phyloP scores from a whole-genome alignment of 1,140 invertebrate species.

The Capitella teleta region DNA sequence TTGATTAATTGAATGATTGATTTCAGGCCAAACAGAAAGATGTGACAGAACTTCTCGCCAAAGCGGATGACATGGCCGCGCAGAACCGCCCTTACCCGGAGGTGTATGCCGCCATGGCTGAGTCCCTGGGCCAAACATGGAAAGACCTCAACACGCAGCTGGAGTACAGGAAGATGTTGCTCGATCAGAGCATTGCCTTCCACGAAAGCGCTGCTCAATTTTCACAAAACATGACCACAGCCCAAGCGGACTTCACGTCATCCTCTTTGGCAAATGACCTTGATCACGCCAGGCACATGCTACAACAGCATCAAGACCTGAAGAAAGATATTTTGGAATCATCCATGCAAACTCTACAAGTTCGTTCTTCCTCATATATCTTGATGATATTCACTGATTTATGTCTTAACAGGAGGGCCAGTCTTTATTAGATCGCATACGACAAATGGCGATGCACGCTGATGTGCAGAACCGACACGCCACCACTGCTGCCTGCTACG shows the following conservation, averaged over 20 bases:
- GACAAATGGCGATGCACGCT: constrained; percentile 41
- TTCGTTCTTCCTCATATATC: too few relatives aligned
- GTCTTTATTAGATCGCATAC: constrained; percentile 53
- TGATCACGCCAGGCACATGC: constrained; percentile 47
- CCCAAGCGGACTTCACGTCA: constrained; percentile 38
- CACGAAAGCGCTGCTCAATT: constrained; percentile 49
- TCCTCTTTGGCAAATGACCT: constrained; percentile 32
- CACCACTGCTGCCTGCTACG: constrained; percentile 43
- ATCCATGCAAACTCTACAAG: constrained; percentile 62
- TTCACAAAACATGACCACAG: constrained; percentile 54
- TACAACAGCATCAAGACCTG: constrained; percentile 39
- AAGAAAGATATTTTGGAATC: constrained; percentile 57
- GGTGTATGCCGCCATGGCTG: constrained; percentile 82
- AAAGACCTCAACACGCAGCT: constrained; percentile 70
- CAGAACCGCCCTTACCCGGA: constrained; percentile 50
- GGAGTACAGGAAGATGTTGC: constrained; percentile 61
- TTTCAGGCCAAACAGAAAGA: constrained; percentile 75
- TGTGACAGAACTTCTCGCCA: constrained; percentile 72
- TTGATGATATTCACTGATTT: too few relatives aligned
- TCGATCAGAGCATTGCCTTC: constrained; percentile 52
- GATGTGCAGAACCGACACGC: constrained; percentile 40
- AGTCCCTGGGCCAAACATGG: constrained; percentile 76
- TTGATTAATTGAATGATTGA: too few relatives aligned
- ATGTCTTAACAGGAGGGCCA: too few relatives aligned
- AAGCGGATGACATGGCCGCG: constrained; percentile 71